These are phyloP conservation scores for Ischnus inquisitorius DNA, from an alignment of 2,888 invertebrate species.

Conservation along the genomic window DNA sequence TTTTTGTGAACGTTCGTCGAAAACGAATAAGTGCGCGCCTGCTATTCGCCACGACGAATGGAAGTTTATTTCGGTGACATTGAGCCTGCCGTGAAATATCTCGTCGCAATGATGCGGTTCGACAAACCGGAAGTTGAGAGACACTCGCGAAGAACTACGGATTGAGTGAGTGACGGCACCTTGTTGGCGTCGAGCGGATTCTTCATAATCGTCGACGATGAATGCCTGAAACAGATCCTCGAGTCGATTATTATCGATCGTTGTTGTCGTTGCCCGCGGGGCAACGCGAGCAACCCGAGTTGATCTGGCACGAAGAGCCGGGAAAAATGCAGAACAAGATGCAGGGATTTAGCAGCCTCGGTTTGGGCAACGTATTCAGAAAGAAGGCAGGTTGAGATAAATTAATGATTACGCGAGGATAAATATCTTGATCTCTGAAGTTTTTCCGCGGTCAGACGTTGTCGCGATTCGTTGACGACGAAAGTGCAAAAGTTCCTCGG, in stretches of 20 bases:
- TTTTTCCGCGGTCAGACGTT: not conserved
- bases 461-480: constrained; percentile 7
- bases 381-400: constrained; percentile 80
- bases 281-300: not conserved
- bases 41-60: constrained; percentile 35
- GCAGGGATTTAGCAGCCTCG: constrained; percentile 82
- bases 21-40: not conserved
- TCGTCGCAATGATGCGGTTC: constrained; percentile 40
- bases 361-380: constrained; percentile 81
- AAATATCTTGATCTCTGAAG: not conserved
- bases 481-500: constrained; percentile 41
- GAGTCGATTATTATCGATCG: constrained; percentile 20
- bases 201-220: not conserved
- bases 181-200: constrained; percentile 2
- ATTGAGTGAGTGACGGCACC: constrained; percentile 12
- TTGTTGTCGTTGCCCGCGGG: not conserved
- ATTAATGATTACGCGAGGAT: constrained; percentile 5
- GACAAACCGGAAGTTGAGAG: constrained; percentile 39
- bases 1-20: not conserved
- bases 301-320: not conserved
- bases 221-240: not conserved
- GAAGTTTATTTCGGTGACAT: constrained; percentile 26
- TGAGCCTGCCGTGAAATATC: not conserved
- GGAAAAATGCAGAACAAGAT: constrained; percentile 75
- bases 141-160: constrained; percentile 32